Evolutionary conservation across 2,797 vertebrate species (phyloP).

Genomic region (Tenualosa thibaudeaui): DNA sequence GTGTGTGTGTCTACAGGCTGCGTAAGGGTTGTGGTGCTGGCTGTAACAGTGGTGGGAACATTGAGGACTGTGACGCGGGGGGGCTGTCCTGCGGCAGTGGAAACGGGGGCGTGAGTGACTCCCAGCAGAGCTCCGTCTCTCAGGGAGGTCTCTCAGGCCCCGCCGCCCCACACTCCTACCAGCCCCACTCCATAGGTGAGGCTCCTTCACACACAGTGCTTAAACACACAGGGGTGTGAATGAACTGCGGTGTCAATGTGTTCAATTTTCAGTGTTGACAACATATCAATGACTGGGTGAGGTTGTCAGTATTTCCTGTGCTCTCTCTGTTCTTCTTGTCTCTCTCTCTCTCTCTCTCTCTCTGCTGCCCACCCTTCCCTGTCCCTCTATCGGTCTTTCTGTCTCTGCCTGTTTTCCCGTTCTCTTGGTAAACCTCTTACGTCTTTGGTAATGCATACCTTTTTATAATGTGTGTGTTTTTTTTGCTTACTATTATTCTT

Average conservation of each 20-base stretch:
- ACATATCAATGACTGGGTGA: too few species aligned
- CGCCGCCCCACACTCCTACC: conserved; percentile 78
- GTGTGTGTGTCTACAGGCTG: conserved; percentile 70
- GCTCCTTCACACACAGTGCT: neutral
- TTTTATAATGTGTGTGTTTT: neutral
- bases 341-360: neutral
- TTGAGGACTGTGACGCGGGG: conserved; percentile 91
- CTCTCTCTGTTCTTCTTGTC: neutral
- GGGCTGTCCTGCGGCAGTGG: conserved; percentile 86
- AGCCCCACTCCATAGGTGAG: conserved; percentile 85
- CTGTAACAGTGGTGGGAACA: conserved; percentile 97
- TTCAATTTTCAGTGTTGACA: neutral
- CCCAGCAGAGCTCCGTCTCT: conserved; percentile 84
- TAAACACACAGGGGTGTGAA: neutral
- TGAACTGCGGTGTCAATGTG: neutral
- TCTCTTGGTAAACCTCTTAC: too few species aligned
- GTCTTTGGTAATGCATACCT: too few species aligned
- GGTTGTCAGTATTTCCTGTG: neutral
- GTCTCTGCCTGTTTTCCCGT: neutral
- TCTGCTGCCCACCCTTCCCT: neutral
- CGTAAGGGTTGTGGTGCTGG: conserved; percentile 97
- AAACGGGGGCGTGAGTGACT: conserved; percentile 70
- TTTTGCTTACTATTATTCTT: too few species aligned
- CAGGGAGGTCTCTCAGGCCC: conserved; percentile 81
- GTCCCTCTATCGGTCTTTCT: neutral